phyloP scores from a whole-genome alignment of 2,797 vertebrate genomes.

The Xenentodon cancila region DNA sequence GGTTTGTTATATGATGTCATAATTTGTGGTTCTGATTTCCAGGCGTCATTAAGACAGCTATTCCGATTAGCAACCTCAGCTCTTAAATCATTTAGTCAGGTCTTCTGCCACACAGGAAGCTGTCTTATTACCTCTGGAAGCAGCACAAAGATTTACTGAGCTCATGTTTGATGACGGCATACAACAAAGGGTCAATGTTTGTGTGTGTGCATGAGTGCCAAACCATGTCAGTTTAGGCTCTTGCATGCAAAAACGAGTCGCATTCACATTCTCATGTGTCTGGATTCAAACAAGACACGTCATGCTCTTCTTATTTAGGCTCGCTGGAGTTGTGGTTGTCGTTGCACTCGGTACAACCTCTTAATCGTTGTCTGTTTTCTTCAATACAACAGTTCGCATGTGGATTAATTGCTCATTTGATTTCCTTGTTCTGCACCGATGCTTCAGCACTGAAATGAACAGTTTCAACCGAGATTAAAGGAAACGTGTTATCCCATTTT shows the following conservation, averaged over 20 bases:
- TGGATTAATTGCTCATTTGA: conserved; percentile 31
- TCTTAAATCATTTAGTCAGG: conserved; percentile 70
- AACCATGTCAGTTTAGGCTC: conserved; percentile 21
- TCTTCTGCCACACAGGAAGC: conserved; percentile 64
- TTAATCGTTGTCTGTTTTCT: conserved; percentile 11
- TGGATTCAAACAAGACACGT: conserved; percentile 45
- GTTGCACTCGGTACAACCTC: conserved; percentile 23
- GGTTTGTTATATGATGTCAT: conserved; percentile 35
- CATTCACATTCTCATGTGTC: conserved; percentile 39
- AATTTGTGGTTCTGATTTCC: conserved; percentile 48
- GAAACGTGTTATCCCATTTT: no score
- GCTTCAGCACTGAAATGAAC: neutral
- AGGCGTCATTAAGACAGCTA: conserved; percentile 53
- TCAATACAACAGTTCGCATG: conserved; percentile 24
- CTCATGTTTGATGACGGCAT: conserved; percentile 41
- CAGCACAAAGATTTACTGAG: conserved; percentile 53
- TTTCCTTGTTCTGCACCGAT: conserved; percentile 12
- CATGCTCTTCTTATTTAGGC: conserved; percentile 31
- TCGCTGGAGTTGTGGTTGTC: conserved; percentile 16
- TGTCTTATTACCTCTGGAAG: conserved; percentile 57
- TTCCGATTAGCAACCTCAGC: conserved; percentile 54
- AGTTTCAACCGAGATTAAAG: neutral
- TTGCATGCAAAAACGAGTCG: conserved; percentile 33
- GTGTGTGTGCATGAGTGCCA: conserved; percentile 31
- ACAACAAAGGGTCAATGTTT: conserved; percentile 54